Evolutionary conservation across 2,797 vertebrate genomes (phyloP), one percentile per base, ranked within the genome.

Genomic region (Falco biarmicus): DNA sequence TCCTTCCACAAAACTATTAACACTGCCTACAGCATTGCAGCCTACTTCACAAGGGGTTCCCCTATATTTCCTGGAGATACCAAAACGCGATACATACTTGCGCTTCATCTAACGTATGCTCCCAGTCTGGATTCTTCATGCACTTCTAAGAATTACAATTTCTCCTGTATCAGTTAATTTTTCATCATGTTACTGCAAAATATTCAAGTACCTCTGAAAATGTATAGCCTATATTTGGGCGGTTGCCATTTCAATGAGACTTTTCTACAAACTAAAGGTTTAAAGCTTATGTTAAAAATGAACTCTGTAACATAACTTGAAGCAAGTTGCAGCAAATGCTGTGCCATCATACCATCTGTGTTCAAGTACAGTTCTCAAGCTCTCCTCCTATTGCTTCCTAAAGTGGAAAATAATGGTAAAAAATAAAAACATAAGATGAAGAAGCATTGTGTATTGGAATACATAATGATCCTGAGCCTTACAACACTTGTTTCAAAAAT

Each of bases 281-380:
- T 93, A 93, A 95, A 95, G 91, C 95, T 95, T 93, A 94, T 95
- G 94, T 97, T 96, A 95, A 96, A 96, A 96, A 95, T 94, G 84
- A 97, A 93, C 93, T 76, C 91, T 93, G 89, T 94, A 96, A 93
- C 94, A 94, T 81, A 97, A 95, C 93, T 96, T 59, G 84, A 94
- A 96, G 93, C 64, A 91, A 97, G 92, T 94, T 90, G 93, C 95
- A 95, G 93, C 95, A 95, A 96, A 92, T 78, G 89, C 96, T 94
- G 84, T 95, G 95, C 96, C 94, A 94, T 95, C 82, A n/a, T 83
- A 94, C 96, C 96, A 96, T 97, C 95, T 96, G 96, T 96, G 96
- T 96, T 96, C 96, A 92, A 84, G 94, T 48, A 92, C 75, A 89
- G 91, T 86, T 90, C 83, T 84, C 68, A 51, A 96, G 82, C 73